These are phyloP conservation scores for Aphidius colemani DNA, from an alignment of 2,888 invertebrate genomes.

Conservation along the genomic window DNA sequence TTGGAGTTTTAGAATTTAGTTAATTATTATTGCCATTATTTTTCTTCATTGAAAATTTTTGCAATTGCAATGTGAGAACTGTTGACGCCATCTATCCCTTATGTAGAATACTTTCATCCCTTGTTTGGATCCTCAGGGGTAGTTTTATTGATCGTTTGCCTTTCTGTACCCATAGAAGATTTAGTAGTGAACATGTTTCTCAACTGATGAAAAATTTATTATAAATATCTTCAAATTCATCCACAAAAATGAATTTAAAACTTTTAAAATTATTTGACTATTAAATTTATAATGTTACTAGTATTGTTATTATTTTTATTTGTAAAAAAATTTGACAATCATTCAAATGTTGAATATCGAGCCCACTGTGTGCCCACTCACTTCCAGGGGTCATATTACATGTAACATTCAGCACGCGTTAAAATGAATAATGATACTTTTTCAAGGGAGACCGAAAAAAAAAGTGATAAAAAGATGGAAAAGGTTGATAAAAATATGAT, in stretches of 20 bases:
- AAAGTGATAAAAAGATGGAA: not conserved
- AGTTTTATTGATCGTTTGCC: slow-evolving; percentile 32
- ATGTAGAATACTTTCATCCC: slow-evolving; percentile 24
- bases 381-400: too few relatives aligned
- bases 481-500: not conserved
- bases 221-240: too few relatives aligned
- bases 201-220: slow-evolving; percentile 49
- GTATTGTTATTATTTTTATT: too few relatives aligned
- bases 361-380: too few relatives aligned
- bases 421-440: slow-evolving; percentile 56
- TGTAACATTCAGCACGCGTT: slow-evolving; percentile 33
- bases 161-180: not conserved
- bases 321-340: too few relatives aligned
- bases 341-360: too few relatives aligned
- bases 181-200: slow-evolving; percentile 37
- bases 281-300: too few relatives aligned
- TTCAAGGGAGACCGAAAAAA: slow-evolving; percentile 30
- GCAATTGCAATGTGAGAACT: not conserved
- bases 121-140: slow-evolving; percentile 11
- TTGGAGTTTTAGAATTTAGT: too few relatives aligned
- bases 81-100: slow-evolving; percentile 32
- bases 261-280: too few relatives aligned
- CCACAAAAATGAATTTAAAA: too few relatives aligned
- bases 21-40: slow-evolving; percentile 1
- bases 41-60: not conserved